A percentile compares a stretch with the other conserved stretches of the same genome.
phyloP scores from a whole-genome alignment of 2,888 invertebrate species.

The Tanytarsus gracilentus region DNA sequence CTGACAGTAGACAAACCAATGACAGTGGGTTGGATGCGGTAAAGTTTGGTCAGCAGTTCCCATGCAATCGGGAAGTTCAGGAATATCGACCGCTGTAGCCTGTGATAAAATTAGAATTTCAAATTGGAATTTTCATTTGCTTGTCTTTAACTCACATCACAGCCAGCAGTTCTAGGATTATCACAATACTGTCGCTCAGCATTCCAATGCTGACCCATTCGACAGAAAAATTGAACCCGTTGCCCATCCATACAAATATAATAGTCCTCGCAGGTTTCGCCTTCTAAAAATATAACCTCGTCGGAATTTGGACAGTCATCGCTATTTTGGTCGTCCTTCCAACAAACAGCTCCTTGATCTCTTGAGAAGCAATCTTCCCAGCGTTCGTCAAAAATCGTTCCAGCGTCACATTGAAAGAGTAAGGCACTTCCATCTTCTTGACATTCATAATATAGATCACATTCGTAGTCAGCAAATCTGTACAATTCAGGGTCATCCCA shows the following conservation, averaged over 20 bases:
- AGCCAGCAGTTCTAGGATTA: neutral
- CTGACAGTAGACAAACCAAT: neutral
- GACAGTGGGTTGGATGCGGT: neutral
- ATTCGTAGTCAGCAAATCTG: neutral
- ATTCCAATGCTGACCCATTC: neutral
- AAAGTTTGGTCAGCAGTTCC: neutral
- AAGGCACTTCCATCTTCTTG: neutral
- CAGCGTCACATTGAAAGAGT: neutral
- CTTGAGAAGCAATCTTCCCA: neutral
- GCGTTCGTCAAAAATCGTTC: neutral
- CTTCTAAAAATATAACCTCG: neutral
- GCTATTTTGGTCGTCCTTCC: neutral
- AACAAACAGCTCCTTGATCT: neutral
- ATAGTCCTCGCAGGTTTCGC: neutral
- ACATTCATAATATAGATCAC: neutral
- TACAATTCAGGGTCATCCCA: neutral
- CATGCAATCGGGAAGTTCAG: neutral
- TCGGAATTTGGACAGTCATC: conserved; percentile 2
- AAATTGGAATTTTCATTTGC: neutral
- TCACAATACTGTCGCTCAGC: neutral
- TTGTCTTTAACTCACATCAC: neutral
- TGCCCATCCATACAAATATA: neutral
- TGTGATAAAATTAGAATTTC: neutral
- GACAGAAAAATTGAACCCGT: neutral
- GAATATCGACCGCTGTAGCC: neutral